These are phyloP conservation scores for Rhinopomastus cyanomelas DNA, from an alignment of 2,113 vertebrate species.

Conservation along the genomic window DNA sequence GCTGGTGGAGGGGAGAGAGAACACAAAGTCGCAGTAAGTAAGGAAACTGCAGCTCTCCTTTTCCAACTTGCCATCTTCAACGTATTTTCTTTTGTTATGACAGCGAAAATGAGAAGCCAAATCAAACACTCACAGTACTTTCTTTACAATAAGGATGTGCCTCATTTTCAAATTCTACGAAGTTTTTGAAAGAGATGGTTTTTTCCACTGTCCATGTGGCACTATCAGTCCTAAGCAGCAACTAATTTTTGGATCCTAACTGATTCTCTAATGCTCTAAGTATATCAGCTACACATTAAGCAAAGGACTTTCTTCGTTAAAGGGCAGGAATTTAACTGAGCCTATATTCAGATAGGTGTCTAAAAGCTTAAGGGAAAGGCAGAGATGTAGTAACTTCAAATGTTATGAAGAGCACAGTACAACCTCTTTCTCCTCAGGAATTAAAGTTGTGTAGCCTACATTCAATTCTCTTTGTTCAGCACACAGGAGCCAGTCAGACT, in stretches of 20 bases:
- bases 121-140: not conserved
- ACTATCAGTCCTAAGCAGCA: not conserved
- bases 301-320: conserved; percentile 35
- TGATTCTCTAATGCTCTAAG: not conserved
- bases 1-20: not conserved
- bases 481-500: not conserved
- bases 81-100: not conserved
- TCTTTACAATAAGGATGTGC: not conserved
- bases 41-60: not conserved
- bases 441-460: not conserved
- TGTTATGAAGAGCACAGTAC: not conserved
- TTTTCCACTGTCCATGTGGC: not conserved
- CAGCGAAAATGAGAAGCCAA: not conserved
- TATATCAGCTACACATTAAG: not conserved
- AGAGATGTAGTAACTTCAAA: not conserved
- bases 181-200: conserved; percentile 32
- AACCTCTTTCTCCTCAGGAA: conserved; percentile 20
- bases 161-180: conserved; percentile 22
- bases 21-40: not conserved
- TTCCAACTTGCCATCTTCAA: not conserved
- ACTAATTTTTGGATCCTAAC: conserved; percentile 55
- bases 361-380: conserved; percentile 23
- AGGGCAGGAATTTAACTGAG: conserved; percentile 49
- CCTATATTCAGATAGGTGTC: conserved; percentile 26
- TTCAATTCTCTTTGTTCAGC: not conserved